phyloP scores from a whole-genome alignment of 1,140 invertebrate species.

The Battus philenor region DNA sequence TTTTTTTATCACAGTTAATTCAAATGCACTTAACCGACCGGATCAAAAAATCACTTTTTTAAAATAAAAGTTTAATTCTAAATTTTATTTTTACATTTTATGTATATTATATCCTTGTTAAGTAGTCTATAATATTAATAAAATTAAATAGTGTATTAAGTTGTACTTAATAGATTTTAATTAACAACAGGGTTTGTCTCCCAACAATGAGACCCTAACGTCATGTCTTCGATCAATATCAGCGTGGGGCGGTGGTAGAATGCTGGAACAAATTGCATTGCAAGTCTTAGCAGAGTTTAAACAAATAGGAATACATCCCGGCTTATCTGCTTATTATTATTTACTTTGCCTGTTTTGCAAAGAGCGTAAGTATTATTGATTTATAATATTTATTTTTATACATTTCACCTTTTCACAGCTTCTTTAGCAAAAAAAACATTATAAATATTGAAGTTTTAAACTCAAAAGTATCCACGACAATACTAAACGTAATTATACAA shows the following conservation, averaged over 20 bases:
- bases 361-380: conserved; percentile 81
- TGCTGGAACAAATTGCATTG: conserved; percentile 76
- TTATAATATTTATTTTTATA: too few species aligned
- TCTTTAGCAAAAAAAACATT: too few species aligned
- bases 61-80: too few species aligned
- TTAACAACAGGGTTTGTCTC: conserved; percentile 67
- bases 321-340: conserved; percentile 84
- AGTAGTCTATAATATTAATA: background rate
- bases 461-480: too few species aligned
- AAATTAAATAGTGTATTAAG: background rate
- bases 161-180: conserved; percentile 10
- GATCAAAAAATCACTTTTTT: too few species aligned
- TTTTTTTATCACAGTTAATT: too few species aligned
- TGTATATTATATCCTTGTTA: background rate
- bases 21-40: too few species aligned
- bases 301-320: conserved; percentile 82
- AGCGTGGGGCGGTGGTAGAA: conserved; percentile 72
- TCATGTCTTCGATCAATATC: conserved; percentile 77
- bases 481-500: too few species aligned
- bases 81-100: background rate
- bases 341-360: conserved; percentile 82
- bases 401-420: too few species aligned
- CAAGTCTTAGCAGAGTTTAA: conserved; percentile 83
- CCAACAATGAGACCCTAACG: conserved; percentile 87
- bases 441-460: too few species aligned